Evolutionary conservation across 2,113 vertebrate species (phyloP).

Genomic region (Channa maculata): DNA sequence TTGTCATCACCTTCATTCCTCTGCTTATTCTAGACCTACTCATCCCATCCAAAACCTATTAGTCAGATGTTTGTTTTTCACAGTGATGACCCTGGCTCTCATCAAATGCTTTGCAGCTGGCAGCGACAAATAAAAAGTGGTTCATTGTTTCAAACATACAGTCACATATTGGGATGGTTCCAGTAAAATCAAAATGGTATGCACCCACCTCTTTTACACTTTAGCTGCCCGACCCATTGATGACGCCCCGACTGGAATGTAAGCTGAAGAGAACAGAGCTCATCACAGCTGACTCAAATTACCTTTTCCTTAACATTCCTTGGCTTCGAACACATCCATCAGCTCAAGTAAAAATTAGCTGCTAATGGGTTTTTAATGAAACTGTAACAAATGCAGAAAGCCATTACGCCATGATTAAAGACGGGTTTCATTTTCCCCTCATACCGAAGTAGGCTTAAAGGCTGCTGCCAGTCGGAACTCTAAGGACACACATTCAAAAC

Average conservation of each 20-base stretch:
- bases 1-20: constrained; percentile 6
- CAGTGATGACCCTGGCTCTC: constrained; percentile 52
- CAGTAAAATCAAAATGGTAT: constrained; percentile 65
- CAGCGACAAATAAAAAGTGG: constrained; percentile 42
- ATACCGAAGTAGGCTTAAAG: constrained; percentile 23
- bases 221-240: constrained; percentile 38
- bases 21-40: constrained; percentile 11
- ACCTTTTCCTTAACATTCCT: constrained; percentile 57
- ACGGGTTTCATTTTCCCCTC: constrained; percentile 58
- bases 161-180: constrained; percentile 57
- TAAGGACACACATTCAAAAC: neutral
- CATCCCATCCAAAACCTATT: constrained; percentile 26
- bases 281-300: constrained; percentile 67
- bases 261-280: constrained; percentile 46
- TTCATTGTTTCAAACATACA: constrained; percentile 47
- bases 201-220: constrained; percentile 59
- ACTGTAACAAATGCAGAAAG: constrained; percentile 77
- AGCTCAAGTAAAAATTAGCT: constrained; percentile 68
- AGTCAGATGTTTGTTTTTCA: constrained; percentile 41
- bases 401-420: constrained; percentile 78
- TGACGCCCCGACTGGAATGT: constrained; percentile 60
- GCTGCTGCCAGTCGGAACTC: constrained; percentile 18
- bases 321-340: constrained; percentile 66
- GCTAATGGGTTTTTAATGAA: constrained; percentile 82
- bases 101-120: constrained; percentile 69